phyloP scores from a whole-genome alignment of 2,888 invertebrate species.

The Patella caerulea region DNA sequence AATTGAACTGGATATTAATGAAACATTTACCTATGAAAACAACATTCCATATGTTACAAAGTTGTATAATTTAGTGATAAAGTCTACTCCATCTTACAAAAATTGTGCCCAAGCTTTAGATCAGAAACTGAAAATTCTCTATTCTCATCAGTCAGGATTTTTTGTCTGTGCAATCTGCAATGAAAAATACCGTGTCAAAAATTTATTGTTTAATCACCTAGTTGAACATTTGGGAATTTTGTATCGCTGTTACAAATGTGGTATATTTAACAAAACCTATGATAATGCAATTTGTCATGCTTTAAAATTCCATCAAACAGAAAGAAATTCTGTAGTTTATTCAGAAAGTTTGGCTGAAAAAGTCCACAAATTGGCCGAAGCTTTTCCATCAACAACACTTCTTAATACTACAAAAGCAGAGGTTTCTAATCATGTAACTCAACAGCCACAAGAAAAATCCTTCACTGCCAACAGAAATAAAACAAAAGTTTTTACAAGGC shows the following conservation, averaged over 20 bases:
- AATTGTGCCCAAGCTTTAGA: neutral
- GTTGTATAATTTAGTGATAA: neutral
- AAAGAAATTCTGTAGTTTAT: neutral
- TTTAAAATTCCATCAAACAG: neutral
- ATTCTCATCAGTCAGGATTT: conserved; percentile 7
- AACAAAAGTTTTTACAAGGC: neutral
- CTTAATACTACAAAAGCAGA: neutral
- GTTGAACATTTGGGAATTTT: conserved; percentile 18
- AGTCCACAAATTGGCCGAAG: neutral
- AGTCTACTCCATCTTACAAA: neutral
- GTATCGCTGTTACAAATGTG: neutral
- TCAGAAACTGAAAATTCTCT: conserved; percentile 14
- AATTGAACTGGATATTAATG: neutral
- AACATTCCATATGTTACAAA: neutral
- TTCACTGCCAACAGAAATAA: neutral
- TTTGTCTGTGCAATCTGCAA: conserved; percentile 14
- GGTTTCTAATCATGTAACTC: neutral
- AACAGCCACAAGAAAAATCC: neutral
- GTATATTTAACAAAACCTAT: neutral
- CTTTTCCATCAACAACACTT: neutral
- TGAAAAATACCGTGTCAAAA: conserved; percentile 6
- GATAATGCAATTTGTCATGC: neutral
- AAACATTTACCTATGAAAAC: neutral
- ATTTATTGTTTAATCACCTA: conserved; percentile 14
- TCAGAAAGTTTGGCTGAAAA: neutral